Conservation (phyloP, 2,113 vertebrate species). For the Tyto alba region DNA sequence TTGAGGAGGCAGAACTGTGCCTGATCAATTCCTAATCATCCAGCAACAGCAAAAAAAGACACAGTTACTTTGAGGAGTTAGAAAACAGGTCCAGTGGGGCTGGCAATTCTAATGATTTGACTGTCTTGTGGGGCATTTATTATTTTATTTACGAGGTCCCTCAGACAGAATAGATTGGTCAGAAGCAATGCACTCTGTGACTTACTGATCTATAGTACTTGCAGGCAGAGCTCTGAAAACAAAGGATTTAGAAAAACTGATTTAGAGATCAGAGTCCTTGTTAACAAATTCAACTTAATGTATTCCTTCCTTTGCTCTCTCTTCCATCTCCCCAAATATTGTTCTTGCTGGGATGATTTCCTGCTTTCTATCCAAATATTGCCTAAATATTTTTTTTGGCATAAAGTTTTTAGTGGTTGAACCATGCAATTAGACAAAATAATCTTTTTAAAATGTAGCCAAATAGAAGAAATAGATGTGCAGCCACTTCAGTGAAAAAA, state of each 20-base stretch:
- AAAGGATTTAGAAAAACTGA: neutral
- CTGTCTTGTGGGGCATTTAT: neutral
- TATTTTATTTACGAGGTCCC: neutral
- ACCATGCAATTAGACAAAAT: neutral
- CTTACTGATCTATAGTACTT: neutral
- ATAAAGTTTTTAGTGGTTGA: neutral
- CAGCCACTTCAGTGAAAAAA: neutral
- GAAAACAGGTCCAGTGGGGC: neutral
- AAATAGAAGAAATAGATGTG: neutral
- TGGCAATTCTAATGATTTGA: neutral
- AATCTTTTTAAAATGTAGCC: neutral
- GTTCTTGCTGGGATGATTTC: neutral
- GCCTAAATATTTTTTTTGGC: neutral
- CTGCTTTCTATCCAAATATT: neutral
- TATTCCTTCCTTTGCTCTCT: neutral
- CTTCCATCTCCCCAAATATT: neutral
- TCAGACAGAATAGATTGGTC: neutral
- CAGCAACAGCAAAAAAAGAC: neutral
- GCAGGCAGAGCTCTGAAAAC: neutral
- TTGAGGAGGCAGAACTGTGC: neutral
- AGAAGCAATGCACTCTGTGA: neutral
- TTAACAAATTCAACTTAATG: neutral
- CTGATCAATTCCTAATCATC: neutral
- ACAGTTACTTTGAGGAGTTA: neutral
- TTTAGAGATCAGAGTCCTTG: neutral